Evolutionary conservation across 1,140 invertebrate genomes (phyloP).

Genomic region (Aphelenchoides fujianensis): DNA sequence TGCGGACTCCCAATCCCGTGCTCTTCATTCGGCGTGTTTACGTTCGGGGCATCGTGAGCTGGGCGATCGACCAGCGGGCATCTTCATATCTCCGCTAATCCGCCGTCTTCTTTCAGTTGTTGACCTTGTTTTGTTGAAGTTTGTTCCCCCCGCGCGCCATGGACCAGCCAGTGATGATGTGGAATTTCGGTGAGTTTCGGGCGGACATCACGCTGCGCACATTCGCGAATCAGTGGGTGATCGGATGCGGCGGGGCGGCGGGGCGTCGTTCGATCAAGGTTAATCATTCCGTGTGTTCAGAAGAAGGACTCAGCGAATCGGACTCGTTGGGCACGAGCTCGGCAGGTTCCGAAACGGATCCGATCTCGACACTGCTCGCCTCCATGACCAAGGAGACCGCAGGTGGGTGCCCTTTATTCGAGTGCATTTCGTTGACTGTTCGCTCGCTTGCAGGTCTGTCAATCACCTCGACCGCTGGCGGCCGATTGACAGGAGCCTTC

Average conservation of each 20-base stretch:
- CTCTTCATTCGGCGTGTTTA: too few species aligned
- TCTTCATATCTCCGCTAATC: background rate
- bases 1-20: too few species aligned
- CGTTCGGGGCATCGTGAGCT: background rate
- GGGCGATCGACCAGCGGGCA: background rate
- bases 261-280: too few species aligned
- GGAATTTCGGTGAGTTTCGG: constrained; percentile 23
- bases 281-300: constrained; percentile 46
- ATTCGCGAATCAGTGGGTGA: too few species aligned
- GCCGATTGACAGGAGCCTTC: constrained; percentile 39
- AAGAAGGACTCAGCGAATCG: constrained; percentile 52
- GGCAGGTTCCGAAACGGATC: constrained; percentile 43
- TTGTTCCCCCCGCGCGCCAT: background rate
- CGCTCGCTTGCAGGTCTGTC: background rate
- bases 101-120: background rate
- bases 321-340: constrained; percentile 55
- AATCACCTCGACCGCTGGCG: background rate
- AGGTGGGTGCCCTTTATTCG: background rate
- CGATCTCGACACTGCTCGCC: constrained; percentile 33
- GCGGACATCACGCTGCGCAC: constrained; percentile 3
- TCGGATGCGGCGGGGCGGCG: too few species aligned
- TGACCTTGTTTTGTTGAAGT: constrained; percentile 5
- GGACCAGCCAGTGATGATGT: constrained; percentile 18
- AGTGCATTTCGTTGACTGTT: background rate
- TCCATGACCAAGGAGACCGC: constrained; percentile 17